Base-by-base conservation (phyloP, 2,797 vertebrate species). In the Clarias platycephalus region DNA sequence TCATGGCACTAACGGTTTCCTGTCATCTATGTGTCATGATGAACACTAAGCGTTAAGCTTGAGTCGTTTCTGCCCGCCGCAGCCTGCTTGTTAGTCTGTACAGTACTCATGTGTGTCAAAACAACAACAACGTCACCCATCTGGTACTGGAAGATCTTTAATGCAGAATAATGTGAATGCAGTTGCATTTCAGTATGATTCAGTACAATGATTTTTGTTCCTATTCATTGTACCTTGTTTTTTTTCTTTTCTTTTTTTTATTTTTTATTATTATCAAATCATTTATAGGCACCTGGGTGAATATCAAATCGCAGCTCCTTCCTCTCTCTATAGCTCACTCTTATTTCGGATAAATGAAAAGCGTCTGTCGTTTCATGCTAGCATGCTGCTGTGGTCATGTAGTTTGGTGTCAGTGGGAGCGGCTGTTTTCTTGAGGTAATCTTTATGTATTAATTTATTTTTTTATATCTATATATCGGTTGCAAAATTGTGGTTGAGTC, bases 1-100 rank as follows among this genome's bases (percentile, higher is more conserved):
- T 71, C 97, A 96, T 6, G 97, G 97, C 88, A 97, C 96, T 93
- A 99, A 99, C 0, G 98, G 98, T 37, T 98, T 97, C 93, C 95
- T 98, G 86, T 95, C 94, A 58, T 93, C 93, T 76, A 91, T 93
- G 22, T 96, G 95, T 89, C 93, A 95, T 31, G 91, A 96, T 77
- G 97, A 99, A 95, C 97, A 98, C 94, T 99, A 95, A 91, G 84
- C 87, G 57, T 74, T 20, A 49, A 26, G 40, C 74, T 49, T 49
- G 44, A 49, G 6, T 76, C 81, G 86, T 90, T 74, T 88, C 93
- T 86, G 87, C 88, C 90, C 81, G 78, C 90, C 88, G 88, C 91
- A 90, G 91, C 78, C 83, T 79, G 90, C 66, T 81, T 63, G 28
- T 85, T 37, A 74, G 78, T 70, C 85, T 80, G 82, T 80, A 81